Percentiles rank a stretch among this genome's conserved stretches.
Evolutionary conservation across 2,113 vertebrate genomes (phyloP).

Genomic region (Chaetops frenatus): DNA sequence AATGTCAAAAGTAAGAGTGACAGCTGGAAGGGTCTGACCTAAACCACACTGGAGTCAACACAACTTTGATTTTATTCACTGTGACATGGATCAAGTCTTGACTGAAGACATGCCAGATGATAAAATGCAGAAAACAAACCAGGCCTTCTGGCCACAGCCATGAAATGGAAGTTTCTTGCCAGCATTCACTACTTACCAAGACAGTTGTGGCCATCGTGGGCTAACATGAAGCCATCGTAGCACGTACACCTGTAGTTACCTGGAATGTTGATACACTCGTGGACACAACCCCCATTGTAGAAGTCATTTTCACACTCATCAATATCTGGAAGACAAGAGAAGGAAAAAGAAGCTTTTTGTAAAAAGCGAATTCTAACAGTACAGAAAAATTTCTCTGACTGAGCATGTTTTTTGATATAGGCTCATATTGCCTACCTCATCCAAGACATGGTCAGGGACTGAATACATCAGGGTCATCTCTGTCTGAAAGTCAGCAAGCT

Average conservation of each 20-base stretch:
- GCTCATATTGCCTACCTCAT: neutral
- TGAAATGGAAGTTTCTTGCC: neutral
- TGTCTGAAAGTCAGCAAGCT: neutral
- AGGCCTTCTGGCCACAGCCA: neutral
- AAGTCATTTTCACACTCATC: constrained; percentile 96
- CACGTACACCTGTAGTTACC: constrained; percentile 97
- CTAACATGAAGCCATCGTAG: constrained; percentile 96
- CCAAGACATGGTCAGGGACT: neutral
- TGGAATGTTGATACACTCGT: constrained; percentile 97
- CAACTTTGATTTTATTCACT: neutral
- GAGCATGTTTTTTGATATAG: neutral
- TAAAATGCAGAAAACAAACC: neutral
- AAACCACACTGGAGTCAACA: neutral
- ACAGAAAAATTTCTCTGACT: neutral
- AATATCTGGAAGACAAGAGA: constrained; percentile 78
- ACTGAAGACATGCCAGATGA: neutral
- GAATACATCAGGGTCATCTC: neutral
- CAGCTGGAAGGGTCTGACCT: neutral
- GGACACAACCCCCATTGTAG: constrained; percentile 95
- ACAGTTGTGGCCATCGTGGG: constrained; percentile 95
- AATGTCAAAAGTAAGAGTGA: neutral
- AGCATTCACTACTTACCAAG: constrained; percentile 76
- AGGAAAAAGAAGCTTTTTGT: neutral
- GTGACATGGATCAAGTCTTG: neutral
- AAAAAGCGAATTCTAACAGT: neutral